phyloP scores from a whole-genome alignment of 1,140 invertebrate genomes.

The Popillia japonica region DNA sequence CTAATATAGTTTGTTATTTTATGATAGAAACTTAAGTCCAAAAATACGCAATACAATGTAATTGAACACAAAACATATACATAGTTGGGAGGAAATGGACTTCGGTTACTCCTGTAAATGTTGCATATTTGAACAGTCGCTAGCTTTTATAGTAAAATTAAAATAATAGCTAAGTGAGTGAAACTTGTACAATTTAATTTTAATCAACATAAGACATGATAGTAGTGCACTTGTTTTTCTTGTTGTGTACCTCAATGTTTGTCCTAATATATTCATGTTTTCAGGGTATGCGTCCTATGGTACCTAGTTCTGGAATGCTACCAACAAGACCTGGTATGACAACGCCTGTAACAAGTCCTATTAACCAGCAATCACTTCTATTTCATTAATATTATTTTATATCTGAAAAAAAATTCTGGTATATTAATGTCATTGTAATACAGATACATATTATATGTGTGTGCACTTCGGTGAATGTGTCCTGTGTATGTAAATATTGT shows the following conservation, averaged over 20 bases:
- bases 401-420: slow-evolving; percentile 13
- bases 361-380: slow-evolving; percentile 54
- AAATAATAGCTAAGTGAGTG: too few relatives aligned
- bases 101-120: too few relatives aligned
- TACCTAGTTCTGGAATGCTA: slow-evolving; percentile 51
- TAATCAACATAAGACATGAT: too few relatives aligned
- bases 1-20: too few relatives aligned
- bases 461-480: slow-evolving; percentile 23
- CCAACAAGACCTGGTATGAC: slow-evolving; percentile 48
- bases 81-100: too few relatives aligned
- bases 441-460: slow-evolving; percentile 22
- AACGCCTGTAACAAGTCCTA: slow-evolving; percentile 47
- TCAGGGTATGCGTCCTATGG: slow-evolving; percentile 56
- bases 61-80: too few relatives aligned
- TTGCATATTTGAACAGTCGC: too few relatives aligned
- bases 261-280: slow-evolving; percentile 20
- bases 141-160: too few relatives aligned
- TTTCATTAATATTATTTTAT: slow-evolving; percentile 51
- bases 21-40: too few relatives aligned
- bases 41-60: too few relatives aligned
- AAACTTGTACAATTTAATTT: too few relatives aligned
- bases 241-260: neutral
- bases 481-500: slow-evolving; percentile 26
- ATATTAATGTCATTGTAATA: slow-evolving; percentile 16
- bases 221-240: neutral